These are phyloP conservation scores for Mellilla xanthometata DNA, from an alignment of 2,888 invertebrate species.

Conservation along the genomic window DNA sequence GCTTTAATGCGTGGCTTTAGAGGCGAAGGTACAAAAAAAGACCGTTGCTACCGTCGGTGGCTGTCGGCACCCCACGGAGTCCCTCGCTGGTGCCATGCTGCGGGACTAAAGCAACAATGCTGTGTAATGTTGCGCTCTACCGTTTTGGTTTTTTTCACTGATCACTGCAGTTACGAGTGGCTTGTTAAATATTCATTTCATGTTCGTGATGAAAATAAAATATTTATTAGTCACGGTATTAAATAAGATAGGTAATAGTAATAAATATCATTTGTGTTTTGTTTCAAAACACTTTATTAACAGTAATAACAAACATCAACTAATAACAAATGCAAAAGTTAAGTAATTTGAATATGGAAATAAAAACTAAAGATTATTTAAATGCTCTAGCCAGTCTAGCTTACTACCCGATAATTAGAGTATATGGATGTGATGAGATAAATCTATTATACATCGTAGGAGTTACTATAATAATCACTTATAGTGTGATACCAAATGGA, in stretches of 20 bases:
- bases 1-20: conserved; percentile 19
- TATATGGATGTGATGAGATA: too few species aligned
- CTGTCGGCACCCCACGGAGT: conserved; percentile 64
- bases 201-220: background rate
- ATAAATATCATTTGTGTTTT: too few species aligned
- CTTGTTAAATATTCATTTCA: conserved; percentile 47
- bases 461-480: conserved; percentile 12
- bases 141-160: conserved; percentile 51
- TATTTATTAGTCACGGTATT: too few species aligned
- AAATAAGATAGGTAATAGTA: too few species aligned
- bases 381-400: too few species aligned
- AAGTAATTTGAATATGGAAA: too few species aligned
- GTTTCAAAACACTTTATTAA: too few species aligned
- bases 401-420: too few species aligned
- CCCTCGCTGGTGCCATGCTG: conserved; percentile 72
- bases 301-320: too few species aligned
- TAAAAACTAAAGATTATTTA: too few species aligned
- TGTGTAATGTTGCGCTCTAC: conserved; percentile 54
- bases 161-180: conserved; percentile 34
- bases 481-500: conserved; percentile 12
- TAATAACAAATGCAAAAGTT: too few species aligned
- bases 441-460: background rate
- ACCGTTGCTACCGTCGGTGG: too few species aligned
- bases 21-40: conserved; percentile 67
- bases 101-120: conserved; percentile 53